Evolutionary conservation across 2,113 vertebrate genomes (phyloP).

Genomic region (Turnix velox): DNA sequence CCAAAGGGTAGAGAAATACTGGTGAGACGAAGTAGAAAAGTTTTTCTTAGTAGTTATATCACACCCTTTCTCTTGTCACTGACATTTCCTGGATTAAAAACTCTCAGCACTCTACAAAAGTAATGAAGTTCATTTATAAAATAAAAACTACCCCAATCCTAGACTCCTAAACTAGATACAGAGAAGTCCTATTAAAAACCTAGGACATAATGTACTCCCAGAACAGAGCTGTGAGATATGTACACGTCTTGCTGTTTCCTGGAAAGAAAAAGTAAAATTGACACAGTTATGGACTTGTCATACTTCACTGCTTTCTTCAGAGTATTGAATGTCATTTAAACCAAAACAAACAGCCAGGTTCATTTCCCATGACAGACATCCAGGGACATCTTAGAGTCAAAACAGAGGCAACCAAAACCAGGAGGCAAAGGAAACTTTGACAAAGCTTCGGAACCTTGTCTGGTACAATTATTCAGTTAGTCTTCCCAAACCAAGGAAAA

Average conservation of each 20-base stretch:
- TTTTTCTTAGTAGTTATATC: neutral
- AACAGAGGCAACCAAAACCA: constrained; percentile 52
- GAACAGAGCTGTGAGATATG: neutral
- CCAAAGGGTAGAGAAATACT: neutral
- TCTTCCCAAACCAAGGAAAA: neutral
- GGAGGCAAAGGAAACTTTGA: neutral
- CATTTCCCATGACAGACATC: constrained; percentile 36
- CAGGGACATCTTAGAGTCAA: constrained; percentile 41
- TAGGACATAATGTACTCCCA: neutral
- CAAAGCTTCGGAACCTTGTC: constrained; percentile 22
- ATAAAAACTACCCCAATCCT: neutral
- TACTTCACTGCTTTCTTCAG: constrained; percentile 7
- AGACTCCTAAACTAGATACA: neutral
- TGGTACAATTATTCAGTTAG: constrained; percentile 4
- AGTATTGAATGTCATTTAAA: constrained; percentile 28
- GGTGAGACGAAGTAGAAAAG: neutral
- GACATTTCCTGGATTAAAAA: constrained; percentile 3
- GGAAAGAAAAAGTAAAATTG: constrained; percentile 36
- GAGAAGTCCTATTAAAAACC: neutral
- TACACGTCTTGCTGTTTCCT: constrained; percentile 16
- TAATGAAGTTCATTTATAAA: neutral
- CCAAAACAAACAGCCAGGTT: constrained; percentile 25
- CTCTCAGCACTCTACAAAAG: neutral
- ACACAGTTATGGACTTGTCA: constrained; percentile 3
- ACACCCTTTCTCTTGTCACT: neutral